A percentile compares a stretch with the other conserved stretches of the same genome.
These are phyloP conservation scores for Bombus fervidus DNA, from an alignment of 1,140 invertebrate genomes.

Conservation along the genomic window DNA sequence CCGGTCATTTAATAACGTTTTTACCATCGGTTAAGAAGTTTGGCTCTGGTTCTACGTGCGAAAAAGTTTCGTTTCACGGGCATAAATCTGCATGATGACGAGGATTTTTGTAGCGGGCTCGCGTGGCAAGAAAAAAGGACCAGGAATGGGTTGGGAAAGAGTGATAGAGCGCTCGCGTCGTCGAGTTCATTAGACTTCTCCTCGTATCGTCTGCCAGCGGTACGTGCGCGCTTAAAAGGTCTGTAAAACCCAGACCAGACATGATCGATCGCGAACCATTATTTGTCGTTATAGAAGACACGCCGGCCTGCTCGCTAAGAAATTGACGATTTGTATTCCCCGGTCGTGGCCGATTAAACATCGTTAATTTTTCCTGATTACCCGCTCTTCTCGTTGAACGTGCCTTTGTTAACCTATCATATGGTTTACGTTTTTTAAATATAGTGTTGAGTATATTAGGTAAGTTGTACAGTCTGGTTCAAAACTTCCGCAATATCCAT, in stretches of 20 bases:
- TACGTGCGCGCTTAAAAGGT: slow-evolving; percentile 51
- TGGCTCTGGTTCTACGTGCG: neutral
- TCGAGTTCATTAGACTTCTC: slow-evolving; percentile 58
- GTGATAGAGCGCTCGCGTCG: slow-evolving; percentile 39
- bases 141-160: neutral
- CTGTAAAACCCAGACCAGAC: slow-evolving; percentile 40
- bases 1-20: slow-evolving; percentile 45
- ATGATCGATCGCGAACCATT: slow-evolving; percentile 61
- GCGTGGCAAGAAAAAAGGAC: neutral
- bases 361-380: slow-evolving; percentile 42
- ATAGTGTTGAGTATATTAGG: too few species aligned
- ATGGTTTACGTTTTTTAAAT: too few species aligned
- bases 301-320: slow-evolving; percentile 5
- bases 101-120: slow-evolving; percentile 28
- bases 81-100: slow-evolving; percentile 51
- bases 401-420: neutral
- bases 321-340: slow-evolving; percentile 29
- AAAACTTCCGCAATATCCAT: too few species aligned
- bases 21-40: neutral
- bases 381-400: neutral
- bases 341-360: slow-evolving; percentile 44
- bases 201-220: slow-evolving; percentile 43
- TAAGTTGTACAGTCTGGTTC: too few species aligned
- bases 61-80: slow-evolving; percentile 38
- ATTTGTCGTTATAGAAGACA: slow-evolving; percentile 60